Percentiles rank a stretch among this genome's conserved stretches.
phyloP scores from a whole-genome alignment of 2,888 invertebrate species.

The Phania funesta region DNA sequence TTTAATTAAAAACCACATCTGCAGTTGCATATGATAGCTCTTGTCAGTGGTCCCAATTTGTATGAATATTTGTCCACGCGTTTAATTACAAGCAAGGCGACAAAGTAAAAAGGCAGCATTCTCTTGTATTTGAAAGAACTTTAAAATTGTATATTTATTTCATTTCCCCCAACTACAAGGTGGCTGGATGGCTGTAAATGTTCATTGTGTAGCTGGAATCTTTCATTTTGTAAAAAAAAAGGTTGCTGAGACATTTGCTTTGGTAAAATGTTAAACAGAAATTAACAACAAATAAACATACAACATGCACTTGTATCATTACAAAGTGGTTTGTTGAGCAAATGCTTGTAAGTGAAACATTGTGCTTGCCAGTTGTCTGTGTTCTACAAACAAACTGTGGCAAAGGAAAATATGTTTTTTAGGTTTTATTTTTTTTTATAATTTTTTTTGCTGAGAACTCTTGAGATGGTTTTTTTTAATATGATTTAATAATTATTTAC shows the following conservation, averaged over 20 bases:
- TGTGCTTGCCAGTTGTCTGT: background rate
- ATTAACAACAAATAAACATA: background rate
- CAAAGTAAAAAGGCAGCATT: conserved; percentile 15
- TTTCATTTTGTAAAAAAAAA: background rate
- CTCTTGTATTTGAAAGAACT: conserved; percentile 7
- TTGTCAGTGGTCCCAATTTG: background rate
- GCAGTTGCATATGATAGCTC: no score
- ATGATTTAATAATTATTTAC: no score
- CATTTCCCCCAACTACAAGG: background rate
- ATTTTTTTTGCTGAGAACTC: no score
- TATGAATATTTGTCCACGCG: background rate
- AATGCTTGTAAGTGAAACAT: conserved; percentile 1
- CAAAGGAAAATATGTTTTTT: background rate
- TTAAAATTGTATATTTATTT: background rate
- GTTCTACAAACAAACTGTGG: conserved; percentile 7
- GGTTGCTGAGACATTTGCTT: background rate
- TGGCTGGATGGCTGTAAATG: background rate
- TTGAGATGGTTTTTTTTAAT: no score
- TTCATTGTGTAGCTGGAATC: background rate
- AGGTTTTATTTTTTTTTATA: no score
- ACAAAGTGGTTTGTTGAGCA: conserved; percentile 33
- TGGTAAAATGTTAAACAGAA: background rate
- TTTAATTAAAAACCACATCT: no score
- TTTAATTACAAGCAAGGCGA: background rate
- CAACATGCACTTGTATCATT: conserved; percentile 11